phyloP scores from a whole-genome alignment of 2,797 vertebrate genomes.

The Schizopygopsis pylzovi region DNA sequence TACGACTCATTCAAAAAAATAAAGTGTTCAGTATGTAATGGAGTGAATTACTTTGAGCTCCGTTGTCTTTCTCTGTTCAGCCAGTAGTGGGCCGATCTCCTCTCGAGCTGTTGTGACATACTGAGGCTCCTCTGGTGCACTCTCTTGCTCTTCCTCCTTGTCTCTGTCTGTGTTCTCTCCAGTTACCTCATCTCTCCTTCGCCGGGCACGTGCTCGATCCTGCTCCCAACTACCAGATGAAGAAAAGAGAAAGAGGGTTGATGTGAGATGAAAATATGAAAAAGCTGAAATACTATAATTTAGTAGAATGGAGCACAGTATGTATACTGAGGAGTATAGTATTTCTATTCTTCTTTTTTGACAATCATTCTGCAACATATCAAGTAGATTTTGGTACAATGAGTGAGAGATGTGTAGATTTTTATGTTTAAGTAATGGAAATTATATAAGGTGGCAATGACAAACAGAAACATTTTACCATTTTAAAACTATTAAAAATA shows the following conservation, averaged over 20 bases:
- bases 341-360: background rate
- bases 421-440: background rate
- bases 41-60: conserved; percentile 80
- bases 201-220: conserved; percentile 70
- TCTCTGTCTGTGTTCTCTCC: conserved; percentile 81
- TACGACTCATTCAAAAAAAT: background rate
- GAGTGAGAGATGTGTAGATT: background rate
- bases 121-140: conserved; percentile 75
- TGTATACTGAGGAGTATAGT: background rate
- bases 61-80: conserved; percentile 82
- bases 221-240: conserved; percentile 84
- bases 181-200: conserved; percentile 76
- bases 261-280: background rate
- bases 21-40: background rate
- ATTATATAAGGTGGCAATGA: background rate
- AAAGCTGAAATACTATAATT: background rate
- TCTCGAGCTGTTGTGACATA: conserved; percentile 81
- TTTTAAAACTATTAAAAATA: background rate
- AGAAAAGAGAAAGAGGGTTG: background rate
- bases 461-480: background rate
- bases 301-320: background rate
- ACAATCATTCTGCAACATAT: background rate
- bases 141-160: conserved; percentile 84
- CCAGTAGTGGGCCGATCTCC: conserved; percentile 78
- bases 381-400: background rate